A percentile compares a stretch with the other conserved stretches of the same genome.
These are phyloP conservation scores for Myotis vivesi DNA, from an alignment of 2,797 vertebrate species.

Conservation along the genomic window DNA sequence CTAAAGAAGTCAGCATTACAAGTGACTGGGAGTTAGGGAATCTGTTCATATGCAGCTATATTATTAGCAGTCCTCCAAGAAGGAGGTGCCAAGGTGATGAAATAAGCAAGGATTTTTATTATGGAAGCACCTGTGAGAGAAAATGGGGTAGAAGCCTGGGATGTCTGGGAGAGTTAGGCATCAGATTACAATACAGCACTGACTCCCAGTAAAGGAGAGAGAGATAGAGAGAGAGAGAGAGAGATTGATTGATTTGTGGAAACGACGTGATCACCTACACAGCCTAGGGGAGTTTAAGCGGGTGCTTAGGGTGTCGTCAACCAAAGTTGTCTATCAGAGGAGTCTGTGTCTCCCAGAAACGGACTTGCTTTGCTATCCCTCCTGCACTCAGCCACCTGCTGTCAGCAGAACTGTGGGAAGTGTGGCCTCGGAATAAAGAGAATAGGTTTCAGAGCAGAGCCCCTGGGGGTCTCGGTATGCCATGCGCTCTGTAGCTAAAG, in stretches of 20 bases:
- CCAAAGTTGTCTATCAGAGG: not conserved
- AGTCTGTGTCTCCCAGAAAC: not conserved
- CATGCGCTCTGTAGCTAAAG: not conserved
- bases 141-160: not conserved
- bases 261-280: not conserved
- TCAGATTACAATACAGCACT: not conserved
- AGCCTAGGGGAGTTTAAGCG: not conserved
- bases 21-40: not conserved
- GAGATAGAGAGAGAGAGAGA: no score
- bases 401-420: not conserved
- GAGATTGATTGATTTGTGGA: not conserved
- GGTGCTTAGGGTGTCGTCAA: not conserved
- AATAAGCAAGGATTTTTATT: not conserved
- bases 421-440: not conserved
- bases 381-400: not conserved
- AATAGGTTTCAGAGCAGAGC: not conserved
- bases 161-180: not conserved
- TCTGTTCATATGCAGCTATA: not conserved
- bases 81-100: not conserved
- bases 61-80: not conserved
- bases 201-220: not conserved
- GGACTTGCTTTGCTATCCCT: not conserved
- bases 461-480: not conserved
- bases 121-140: not conserved
- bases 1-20: not conserved